Percentiles rank a stretch among this genome's conserved stretches.
Evolutionary conservation across 2,113 vertebrate genomes (phyloP).

Genomic region (Sardina pilchardus): DNA sequence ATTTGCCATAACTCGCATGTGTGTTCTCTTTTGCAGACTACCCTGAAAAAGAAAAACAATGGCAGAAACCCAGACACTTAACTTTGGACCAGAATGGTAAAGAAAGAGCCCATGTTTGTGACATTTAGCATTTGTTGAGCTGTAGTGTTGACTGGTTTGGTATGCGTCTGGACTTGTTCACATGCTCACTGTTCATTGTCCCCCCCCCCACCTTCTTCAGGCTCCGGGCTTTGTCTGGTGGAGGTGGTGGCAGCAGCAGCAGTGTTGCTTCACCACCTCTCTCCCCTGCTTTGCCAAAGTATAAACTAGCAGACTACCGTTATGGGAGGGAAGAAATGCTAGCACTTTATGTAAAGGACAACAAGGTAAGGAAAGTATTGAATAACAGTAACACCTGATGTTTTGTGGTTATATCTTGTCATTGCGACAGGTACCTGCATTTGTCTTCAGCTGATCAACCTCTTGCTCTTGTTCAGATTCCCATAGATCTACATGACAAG

Average conservation of each 20-base stretch:
- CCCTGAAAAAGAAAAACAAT: constrained; percentile 74
- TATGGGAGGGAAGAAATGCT: constrained; percentile 99
- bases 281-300: constrained; percentile 96
- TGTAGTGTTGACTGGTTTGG: neutral
- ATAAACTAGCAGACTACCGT: constrained; percentile 98
- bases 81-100: constrained; percentile 99
- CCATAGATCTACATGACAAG: constrained; percentile 95
- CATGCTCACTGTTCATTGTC: constrained; percentile 21
- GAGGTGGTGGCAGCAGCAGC: constrained; percentile 57
- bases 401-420: neutral
- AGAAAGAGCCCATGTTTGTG: constrained; percentile 40
- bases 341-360: constrained; percentile 99
- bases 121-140: neutral
- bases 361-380: constrained; percentile 79
- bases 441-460: neutral
- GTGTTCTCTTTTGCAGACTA: constrained; percentile 74
- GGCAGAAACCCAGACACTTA: constrained; percentile 99
- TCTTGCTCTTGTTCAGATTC: constrained; percentile 77
- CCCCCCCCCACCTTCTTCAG: constrained; percentile 62
- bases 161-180: constrained; percentile 22
- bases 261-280: constrained; percentile 91
- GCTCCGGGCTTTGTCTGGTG: constrained; percentile 93
- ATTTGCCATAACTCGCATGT: neutral
- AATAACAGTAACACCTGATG: neutral
- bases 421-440: neutral